phyloP scores from a whole-genome alignment of 1,140 invertebrate species.

The Tetragnatha versicolor region DNA sequence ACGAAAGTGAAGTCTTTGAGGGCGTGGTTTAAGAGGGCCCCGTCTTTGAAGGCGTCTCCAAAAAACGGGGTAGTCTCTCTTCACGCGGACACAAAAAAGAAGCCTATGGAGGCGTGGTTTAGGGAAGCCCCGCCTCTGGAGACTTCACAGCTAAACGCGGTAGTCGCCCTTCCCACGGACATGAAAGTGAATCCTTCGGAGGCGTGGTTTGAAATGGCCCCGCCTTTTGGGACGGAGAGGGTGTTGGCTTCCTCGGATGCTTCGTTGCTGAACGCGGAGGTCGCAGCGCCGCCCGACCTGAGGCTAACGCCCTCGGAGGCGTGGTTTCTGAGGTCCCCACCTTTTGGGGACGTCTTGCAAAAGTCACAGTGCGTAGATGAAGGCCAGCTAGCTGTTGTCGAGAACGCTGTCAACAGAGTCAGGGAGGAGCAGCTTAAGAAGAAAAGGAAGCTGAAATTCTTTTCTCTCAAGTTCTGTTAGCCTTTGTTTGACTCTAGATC shows the following conservation, averaged over 20 bases:
- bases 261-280: background rate
- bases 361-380: constrained; percentile 21
- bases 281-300: background rate
- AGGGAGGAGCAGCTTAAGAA: constrained; percentile 28
- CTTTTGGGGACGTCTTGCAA: constrained; percentile 7
- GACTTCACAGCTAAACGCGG: background rate
- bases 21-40: too few relatives aligned
- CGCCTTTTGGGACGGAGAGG: background rate
- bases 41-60: too few relatives aligned
- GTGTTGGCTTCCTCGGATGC: background rate
- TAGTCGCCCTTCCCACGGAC: background rate
- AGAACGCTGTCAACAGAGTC: constrained; percentile 46
- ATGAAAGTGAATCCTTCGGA: too few relatives aligned
- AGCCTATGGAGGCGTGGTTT: background rate
- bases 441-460: constrained; percentile 28
- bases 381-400: constrained; percentile 23
- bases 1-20: constrained; percentile 33
- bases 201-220: too few relatives aligned
- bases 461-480: constrained; percentile 9
- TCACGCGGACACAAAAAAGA: too few relatives aligned
- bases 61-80: too few relatives aligned
- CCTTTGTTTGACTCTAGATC: too few relatives aligned
- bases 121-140: background rate
- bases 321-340: too few relatives aligned
- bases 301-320: constrained; percentile 31